Percentiles rank a stretch among this genome's conserved stretches.
Conservation (phyloP, 2,797 vertebrate species). For the Oceanodroma leucorhoa region DNA sequence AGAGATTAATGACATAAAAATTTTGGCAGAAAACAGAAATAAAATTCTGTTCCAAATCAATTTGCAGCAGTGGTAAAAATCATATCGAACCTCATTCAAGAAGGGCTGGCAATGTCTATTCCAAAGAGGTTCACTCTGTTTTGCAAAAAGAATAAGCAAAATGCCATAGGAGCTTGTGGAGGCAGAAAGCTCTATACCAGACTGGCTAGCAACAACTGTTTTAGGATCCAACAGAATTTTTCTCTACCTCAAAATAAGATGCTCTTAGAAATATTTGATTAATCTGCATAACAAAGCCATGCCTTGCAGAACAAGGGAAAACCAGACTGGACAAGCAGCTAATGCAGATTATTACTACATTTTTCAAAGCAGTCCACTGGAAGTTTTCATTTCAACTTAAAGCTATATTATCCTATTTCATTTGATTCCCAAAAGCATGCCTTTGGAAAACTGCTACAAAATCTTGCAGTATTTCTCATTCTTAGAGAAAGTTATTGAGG, state of each 20-base stretch:
- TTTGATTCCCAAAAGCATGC: background rate
- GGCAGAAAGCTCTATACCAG: background rate
- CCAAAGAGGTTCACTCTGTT: conserved; percentile 1
- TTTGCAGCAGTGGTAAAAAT: conserved; percentile 5
- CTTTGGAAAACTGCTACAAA: background rate
- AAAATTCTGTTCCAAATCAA: conserved; percentile 29
- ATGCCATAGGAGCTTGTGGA: background rate
- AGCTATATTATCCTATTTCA: background rate
- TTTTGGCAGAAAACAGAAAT: conserved; percentile 15
- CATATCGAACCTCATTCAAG: background rate
- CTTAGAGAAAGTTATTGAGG: background rate
- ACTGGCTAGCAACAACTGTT: background rate
- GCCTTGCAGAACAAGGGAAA: background rate
- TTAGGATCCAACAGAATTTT: background rate
- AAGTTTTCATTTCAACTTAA: background rate
- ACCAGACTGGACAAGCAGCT: background rate
- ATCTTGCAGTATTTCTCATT: background rate
- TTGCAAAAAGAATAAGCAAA: conserved; percentile 18
- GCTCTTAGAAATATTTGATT: background rate
- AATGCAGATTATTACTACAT: background rate
- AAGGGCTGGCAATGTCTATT: conserved; percentile 1
- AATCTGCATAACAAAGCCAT: background rate
- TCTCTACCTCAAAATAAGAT: background rate
- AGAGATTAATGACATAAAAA: conserved; percentile 19
- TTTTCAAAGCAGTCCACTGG: background rate